These are phyloP conservation scores for Apamea epomidion DNA, from an alignment of 2,888 invertebrate species.

Conservation along the genomic window DNA sequence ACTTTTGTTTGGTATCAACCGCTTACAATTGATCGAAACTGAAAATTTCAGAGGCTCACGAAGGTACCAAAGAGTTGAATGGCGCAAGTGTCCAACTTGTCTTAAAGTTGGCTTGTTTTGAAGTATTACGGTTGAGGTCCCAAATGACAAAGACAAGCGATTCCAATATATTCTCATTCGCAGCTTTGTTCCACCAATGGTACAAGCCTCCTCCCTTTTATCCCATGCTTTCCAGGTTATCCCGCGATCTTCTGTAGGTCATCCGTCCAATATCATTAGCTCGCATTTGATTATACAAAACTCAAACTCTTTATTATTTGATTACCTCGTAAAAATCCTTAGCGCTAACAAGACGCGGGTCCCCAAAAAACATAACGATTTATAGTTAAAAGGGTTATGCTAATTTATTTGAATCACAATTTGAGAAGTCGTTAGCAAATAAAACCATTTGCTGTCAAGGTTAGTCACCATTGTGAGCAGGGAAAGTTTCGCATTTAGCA, in stretches of 20 bases:
- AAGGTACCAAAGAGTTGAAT: constrained; percentile 48
- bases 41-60: constrained; percentile 31
- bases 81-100: constrained; percentile 64
- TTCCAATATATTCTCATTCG: not conserved
- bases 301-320: too few relatives aligned
- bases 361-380: not conserved
- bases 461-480: not conserved
- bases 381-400: not conserved
- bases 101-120: constrained; percentile 65
- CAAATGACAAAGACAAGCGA: not conserved
- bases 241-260: not conserved
- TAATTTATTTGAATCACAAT: not conserved
- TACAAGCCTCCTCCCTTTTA: not conserved
- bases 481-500: not conserved
- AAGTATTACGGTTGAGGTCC: constrained; percentile 31
- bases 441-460: not conserved
- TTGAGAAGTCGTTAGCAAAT: not conserved
- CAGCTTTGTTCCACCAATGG: not conserved
- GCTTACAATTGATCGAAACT: constrained; percentile 39
- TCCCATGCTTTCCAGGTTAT: not conserved
- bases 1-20: constrained; percentile 36
- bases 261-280: not conserved
- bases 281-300: not conserved
- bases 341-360: not conserved
- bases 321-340: not conserved